phyloP scores from a whole-genome alignment of 2,797 vertebrate genomes.

The Hyperoplus immaculatus region DNA sequence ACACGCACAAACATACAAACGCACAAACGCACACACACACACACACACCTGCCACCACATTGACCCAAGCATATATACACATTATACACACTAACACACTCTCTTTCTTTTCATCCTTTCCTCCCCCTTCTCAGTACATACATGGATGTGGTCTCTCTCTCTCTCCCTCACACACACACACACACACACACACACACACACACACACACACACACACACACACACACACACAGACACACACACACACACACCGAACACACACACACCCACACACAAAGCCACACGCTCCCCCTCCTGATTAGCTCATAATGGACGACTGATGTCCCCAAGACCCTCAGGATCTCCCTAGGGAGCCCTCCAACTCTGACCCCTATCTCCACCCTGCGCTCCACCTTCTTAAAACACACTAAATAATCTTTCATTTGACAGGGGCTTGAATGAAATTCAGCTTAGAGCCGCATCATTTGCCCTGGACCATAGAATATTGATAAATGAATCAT shows the following conservation, averaged over 20 bases:
- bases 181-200: not conserved
- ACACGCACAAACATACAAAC: constrained; percentile 14
- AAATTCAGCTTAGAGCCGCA: constrained; percentile 84
- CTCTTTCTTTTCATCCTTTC: constrained; percentile 48
- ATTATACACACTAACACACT: constrained; percentile 40
- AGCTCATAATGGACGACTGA: constrained; percentile 86
- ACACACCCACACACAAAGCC: constrained; percentile 37
- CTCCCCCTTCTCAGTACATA: constrained; percentile 38
- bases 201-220: too few relatives aligned
- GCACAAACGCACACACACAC: constrained; percentile 10
- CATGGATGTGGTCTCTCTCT: not conserved
- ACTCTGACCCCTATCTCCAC: constrained; percentile 86
- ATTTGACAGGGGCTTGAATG: constrained; percentile 87
- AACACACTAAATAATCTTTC: constrained; percentile 90
- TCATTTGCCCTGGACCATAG: constrained; percentile 83
- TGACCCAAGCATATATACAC: constrained; percentile 26
- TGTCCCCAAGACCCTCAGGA: constrained; percentile 83
- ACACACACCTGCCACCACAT: constrained; percentile 40
- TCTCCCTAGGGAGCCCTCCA: constrained; percentile 84
- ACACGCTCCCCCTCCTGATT: constrained; percentile 77
- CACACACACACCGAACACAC: constrained; percentile 32
- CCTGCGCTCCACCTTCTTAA: constrained; percentile 86
- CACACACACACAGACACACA: too few relatives aligned
- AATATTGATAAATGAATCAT: constrained; percentile 84
- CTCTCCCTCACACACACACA: not conserved